Evolutionary conservation across 2,797 vertebrate genomes (phyloP).

Genomic region (Leptatherina wallacei): DNA sequence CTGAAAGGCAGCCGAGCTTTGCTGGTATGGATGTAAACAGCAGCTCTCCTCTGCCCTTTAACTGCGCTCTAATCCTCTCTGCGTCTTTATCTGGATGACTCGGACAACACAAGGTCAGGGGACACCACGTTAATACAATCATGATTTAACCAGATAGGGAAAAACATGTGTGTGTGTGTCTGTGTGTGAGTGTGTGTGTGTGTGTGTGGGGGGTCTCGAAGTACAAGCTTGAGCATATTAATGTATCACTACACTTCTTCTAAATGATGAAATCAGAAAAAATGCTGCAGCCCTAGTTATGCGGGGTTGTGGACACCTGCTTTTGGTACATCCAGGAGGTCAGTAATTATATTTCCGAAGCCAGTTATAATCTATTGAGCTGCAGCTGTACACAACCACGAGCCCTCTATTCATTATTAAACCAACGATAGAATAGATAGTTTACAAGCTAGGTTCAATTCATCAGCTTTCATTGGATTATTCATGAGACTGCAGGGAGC

Average conservation of each 20-base stretch:
- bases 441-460: conserved; percentile 41
- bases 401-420: conserved; percentile 50
- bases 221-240: neutral
- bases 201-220: neutral
- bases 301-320: neutral
- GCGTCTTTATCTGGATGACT: conserved; percentile 38
- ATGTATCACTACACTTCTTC: conserved; percentile 3
- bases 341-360: conserved; percentile 6
- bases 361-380: conserved; percentile 40
- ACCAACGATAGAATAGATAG: conserved; percentile 24
- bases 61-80: conserved; percentile 57
- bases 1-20: conserved; percentile 33
- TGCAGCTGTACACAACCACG: conserved; percentile 19
- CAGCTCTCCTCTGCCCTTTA: conserved; percentile 49
- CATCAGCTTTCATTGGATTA: conserved; percentile 46
- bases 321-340: conserved; percentile 12
- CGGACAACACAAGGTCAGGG: conserved; percentile 59
- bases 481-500: conserved; percentile 49
- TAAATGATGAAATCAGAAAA: conserved; percentile 16
- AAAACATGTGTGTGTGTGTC: conserved; percentile 1
- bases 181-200: conserved; percentile 4
- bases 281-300: neutral
- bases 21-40: conserved; percentile 47
- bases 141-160: conserved; percentile 52
- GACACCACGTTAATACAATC: conserved; percentile 55